These are phyloP conservation scores for Petrocephalus sullivani DNA, from an alignment of 2,797 vertebrate genomes.

Conservation along the genomic window DNA sequence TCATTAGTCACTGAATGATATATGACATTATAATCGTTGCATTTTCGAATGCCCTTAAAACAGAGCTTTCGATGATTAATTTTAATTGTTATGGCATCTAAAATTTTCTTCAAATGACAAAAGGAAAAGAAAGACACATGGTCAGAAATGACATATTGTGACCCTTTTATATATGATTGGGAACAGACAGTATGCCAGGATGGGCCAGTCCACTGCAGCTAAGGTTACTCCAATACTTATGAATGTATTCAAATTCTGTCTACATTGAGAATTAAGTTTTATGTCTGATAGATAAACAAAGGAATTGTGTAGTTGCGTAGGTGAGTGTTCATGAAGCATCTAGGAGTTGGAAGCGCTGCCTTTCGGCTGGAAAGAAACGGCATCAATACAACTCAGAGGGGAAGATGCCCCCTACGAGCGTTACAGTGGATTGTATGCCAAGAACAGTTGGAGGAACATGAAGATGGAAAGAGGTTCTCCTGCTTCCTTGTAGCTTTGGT, in stretches of 20 bases:
- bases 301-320: no score
- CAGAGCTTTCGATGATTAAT: not conserved
- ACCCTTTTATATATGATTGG: not conserved
- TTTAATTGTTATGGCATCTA: not conserved
- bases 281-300: not conserved
- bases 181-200: not conserved
- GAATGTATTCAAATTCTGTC: not conserved
- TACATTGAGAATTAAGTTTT: not conserved
- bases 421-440: not conserved
- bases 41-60: not conserved
- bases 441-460: not conserved
- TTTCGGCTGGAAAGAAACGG: not conserved
- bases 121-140: not conserved
- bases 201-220: not conserved
- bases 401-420: not conserved
- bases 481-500: not conserved
- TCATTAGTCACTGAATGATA: not conserved
- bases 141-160: not conserved
- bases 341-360: not conserved
- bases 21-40: not conserved
- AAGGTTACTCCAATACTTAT: not conserved
- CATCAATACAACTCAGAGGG: conserved; percentile 1
- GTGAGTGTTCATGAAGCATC: not conserved
- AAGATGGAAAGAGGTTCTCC: not conserved
- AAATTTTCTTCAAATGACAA: not conserved